A percentile compares a stretch with the other conserved stretches of the same genome.
These are phyloP conservation scores for Phengaris alcon DNA, from an alignment of 2,888 invertebrate species.

Conservation along the genomic window DNA sequence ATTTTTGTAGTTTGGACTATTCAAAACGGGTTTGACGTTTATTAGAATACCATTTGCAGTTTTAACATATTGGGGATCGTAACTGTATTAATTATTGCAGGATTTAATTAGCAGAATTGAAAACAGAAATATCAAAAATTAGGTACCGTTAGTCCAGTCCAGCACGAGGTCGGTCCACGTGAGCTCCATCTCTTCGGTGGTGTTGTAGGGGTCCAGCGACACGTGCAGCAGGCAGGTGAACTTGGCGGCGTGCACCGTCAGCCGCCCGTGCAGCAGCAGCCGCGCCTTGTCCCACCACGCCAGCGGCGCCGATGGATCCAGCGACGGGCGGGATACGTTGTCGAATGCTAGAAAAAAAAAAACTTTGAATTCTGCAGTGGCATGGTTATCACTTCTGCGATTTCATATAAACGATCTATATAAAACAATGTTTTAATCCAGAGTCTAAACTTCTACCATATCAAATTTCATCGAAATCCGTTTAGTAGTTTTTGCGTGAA, in stretches of 20 bases:
- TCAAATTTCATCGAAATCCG: too few species aligned
- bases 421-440: too few species aligned
- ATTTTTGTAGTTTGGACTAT: too few species aligned
- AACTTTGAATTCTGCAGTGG: neutral
- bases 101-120: too few species aligned
- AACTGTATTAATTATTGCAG: too few species aligned
- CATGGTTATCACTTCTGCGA: too few species aligned
- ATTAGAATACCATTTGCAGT: too few species aligned
- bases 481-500: too few species aligned
- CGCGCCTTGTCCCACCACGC: conserved; percentile 99
- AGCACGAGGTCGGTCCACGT: conserved; percentile 96
- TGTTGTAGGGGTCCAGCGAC: conserved; percentile 98
- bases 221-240: conserved; percentile 96
- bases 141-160: conserved; percentile 94
- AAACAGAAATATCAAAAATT: neutral
- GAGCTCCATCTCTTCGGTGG: conserved; percentile 99
- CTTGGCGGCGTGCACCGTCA: conserved; percentile 92
- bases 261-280: conserved; percentile 92
- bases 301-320: conserved; percentile 95
- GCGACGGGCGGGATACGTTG: conserved; percentile 90
- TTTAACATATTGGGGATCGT: too few species aligned
- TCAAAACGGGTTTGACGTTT: too few species aligned
- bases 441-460: too few species aligned
- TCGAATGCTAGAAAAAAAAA: conserved; percentile 84
- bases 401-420: too few species aligned